Base-by-base conservation (phyloP, 1,140 invertebrate species). In the Euura saliciscinereae region DNA sequence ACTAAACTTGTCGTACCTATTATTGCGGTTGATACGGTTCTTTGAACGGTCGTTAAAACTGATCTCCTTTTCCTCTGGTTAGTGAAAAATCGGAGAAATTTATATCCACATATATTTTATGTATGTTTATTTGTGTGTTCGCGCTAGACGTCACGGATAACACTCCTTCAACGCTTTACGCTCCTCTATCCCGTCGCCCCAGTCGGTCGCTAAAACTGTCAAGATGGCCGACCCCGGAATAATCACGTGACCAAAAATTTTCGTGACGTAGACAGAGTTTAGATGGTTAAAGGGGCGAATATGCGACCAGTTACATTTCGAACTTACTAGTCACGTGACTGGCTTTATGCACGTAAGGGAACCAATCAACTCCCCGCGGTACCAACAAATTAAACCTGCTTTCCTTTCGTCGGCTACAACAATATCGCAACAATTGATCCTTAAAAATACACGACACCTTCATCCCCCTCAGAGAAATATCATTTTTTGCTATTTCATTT, bases 101-200 rank as follows among this genome's bases (percentile, higher is more conserved):
- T n/a, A n/a, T 78, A 70, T 77, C 80, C 78, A 81, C 79, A 78
- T 81, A 81, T 81, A 83, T 80, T 78, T 79, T 78, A 75, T 82
- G n/a, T n/a, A n/a, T n/a, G 83, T 86, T 86, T 85, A 80, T 80
- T 84, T 80, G 76, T 77, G 51, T 59, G 71, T 77, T 76, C n/a
- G n/a, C n/a, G n/a, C n/a, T n/a, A n/a, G 82, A 86, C 83, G 84
- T 86, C 84, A 86, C 80, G 77, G 77, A 82, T 79, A 59, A 59
- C 51, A 78, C 76, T 82, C 79, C 78, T 79, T 59, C 51, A 59
- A 59, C 51, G 51, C 51, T 59, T 10, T n/a, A n/a, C n/a, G n/a
- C n/a, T n/a, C n/a, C n/a, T n/a, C n/a, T n/a, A n/a, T 76, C 77
- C 78, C 78, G 79, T 83, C 77, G 80, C 75, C 76, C 78, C n/a